Evolutionary conservation across 2,797 vertebrate species (phyloP), one percentile per base, ranked within the genome.

Genomic region (Chelonia mydas): DNA sequence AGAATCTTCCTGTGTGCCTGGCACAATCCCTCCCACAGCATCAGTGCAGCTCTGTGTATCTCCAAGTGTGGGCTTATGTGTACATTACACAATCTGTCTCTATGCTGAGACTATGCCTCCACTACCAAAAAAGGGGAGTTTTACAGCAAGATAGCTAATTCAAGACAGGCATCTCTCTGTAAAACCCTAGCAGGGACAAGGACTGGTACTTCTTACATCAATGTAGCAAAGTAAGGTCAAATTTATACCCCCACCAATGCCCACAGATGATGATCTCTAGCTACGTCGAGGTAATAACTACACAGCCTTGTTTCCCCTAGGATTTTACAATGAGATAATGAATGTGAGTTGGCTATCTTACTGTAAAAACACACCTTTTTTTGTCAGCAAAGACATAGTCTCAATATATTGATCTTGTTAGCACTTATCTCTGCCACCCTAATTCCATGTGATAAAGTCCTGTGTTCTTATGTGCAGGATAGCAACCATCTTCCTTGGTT

Each of bases 341-440:
- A 87, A 81, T 85, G 53, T 65, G 85, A 47, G 53, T 82, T 92
- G 77, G 23, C 59, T 59, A 13, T 55, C 8, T 47, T 91, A 53
- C 31, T 89, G 9, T 86, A 83, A 86, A 87, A 93, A 47, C 53
- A 47, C 89, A 2, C 1, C 1, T 89, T 33, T 61, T 61, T 54
- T 81, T 93, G 68, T 25, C 81, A 94, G 37, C 33, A 80, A 59
- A 94, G 89, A 84, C 68, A 53, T 1, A 81, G 55, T 88, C 23
- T 92, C 59, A n/a, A 28, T 85, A 72, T 87, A 80, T 77, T 88
- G 55, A 76, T 33, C 13, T 33, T 33, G 28, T 33, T 61, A 61
- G 59, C 33, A 61, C 28, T 31, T 61, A 16, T 61, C 59, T 31
- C 59, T 7, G 12, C 55, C 27, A 33, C 31, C 31, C 31, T 61